Percentiles rank a stretch among this genome's conserved stretches.
These are phyloP conservation scores for Epizoanthus fatuus DNA, from an alignment of 92 coral and sea anemone species.

Conservation along the genomic window DNA sequence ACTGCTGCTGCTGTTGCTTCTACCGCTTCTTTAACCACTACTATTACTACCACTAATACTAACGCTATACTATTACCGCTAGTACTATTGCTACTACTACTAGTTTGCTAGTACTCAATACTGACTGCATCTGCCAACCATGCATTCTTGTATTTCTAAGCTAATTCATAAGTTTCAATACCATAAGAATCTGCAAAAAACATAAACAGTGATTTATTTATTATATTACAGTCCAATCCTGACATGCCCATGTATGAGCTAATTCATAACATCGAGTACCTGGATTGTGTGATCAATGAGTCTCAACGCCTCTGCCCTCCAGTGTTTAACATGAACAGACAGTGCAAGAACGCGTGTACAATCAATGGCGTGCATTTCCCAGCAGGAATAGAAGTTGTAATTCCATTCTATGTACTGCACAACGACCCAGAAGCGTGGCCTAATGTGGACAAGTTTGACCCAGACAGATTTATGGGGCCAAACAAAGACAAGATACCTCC, in stretches of 20 bases:
- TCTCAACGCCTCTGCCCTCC: constrained; percentile 74
- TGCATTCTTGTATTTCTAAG: no score
- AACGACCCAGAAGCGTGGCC: constrained; percentile 84
- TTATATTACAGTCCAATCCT: constrained; percentile 45
- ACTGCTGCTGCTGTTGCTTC: no score
- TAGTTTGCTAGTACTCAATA: no score
- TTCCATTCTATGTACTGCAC: constrained; percentile 72
- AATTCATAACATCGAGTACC: constrained; percentile 76
- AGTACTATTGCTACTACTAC: no score
- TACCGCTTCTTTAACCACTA: no score
- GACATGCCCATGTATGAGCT: constrained; percentile 72
- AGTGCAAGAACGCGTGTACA: constrained; percentile 56
- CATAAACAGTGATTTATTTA: no score
- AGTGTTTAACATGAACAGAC: constrained; percentile 50
- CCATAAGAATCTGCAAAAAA: no score
- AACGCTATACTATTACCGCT: no score
- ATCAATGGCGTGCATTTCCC: constrained; percentile 67
- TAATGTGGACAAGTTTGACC: constrained; percentile 74
- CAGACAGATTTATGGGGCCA: constrained; percentile 68
- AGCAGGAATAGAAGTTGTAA: constrained; percentile 63
- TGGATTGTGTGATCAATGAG: constrained; percentile 80
- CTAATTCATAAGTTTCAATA: no score
- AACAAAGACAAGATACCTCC: constrained; percentile 13
- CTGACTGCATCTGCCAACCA: no score
- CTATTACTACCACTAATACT: no score